A percentile compares a stretch with the other conserved stretches of the same genome.
phyloP scores from a whole-genome alignment of 2,797 vertebrate species.

The Eupleurogrammus muticus region DNA sequence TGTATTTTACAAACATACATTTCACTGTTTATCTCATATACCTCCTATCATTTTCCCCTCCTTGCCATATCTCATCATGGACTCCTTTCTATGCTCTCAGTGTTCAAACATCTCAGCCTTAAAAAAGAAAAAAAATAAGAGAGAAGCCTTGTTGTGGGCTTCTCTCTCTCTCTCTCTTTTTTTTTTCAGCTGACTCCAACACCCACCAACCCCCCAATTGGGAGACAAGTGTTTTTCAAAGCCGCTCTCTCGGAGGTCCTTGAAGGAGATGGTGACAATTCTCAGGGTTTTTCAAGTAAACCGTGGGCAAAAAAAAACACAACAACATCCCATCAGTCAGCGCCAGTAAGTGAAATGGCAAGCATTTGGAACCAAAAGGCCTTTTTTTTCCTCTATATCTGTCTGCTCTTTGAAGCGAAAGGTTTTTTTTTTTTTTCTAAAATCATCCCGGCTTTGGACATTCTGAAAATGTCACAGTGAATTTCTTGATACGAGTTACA shows the following conservation, averaged over 20 bases:
- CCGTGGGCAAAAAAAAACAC: slow-evolving; percentile 17
- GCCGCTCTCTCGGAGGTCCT: slow-evolving; percentile 60
- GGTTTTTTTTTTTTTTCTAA: slow-evolving; percentile 30
- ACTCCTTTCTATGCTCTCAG: not conserved
- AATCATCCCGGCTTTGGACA: slow-evolving; percentile 35
- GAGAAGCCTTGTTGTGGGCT: slow-evolving; percentile 35
- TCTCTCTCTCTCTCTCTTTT: too few species aligned
- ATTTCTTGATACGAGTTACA: slow-evolving; percentile 42
- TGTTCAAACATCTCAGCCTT: slow-evolving; percentile 34
- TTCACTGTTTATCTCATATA: slow-evolving; percentile 34
- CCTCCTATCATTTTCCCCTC: slow-evolving; percentile 13
- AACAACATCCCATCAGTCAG: slow-evolving; percentile 37
- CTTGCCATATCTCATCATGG: slow-evolving; percentile 6
- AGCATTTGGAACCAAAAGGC: slow-evolving; percentile 45
- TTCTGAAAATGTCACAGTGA: slow-evolving; percentile 60
- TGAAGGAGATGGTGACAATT: slow-evolving; percentile 56
- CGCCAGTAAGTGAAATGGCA: slow-evolving; percentile 45
- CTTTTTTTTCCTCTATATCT: slow-evolving; percentile 30
- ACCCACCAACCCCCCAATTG: slow-evolving; percentile 42
- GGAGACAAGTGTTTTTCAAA: slow-evolving; percentile 67
- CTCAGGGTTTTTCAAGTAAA: slow-evolving; percentile 61
- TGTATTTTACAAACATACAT: slow-evolving; percentile 47
- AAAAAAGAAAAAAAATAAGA: slow-evolving; percentile 6
- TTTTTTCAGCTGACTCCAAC: slow-evolving; percentile 48
- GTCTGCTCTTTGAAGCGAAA: slow-evolving; percentile 53